Evolutionary conservation across 2,113 vertebrate species (phyloP), one percentile per base, ranked within the genome.

Genomic region (Channa maculata): DNA sequence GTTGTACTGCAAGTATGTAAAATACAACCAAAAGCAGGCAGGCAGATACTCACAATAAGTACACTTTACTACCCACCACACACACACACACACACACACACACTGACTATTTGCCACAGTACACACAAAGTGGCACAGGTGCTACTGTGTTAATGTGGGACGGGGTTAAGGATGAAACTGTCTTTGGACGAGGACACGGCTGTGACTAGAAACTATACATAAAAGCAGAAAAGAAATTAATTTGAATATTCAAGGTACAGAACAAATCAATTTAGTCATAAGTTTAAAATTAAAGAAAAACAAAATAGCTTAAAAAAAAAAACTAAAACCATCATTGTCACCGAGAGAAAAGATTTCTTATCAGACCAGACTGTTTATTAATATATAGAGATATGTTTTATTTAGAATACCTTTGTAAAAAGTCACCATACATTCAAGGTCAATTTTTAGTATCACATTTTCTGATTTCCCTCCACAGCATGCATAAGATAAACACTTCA

Each of bases 341-440:
- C 60, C 41, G 62, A 89, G 86, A 89, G 87, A 91, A 91, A 76
- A 89, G 87, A 91, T 86, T 83, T 92, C 85, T 90, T 81, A 65
- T 86, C 91, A 92, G 91, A 94, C 92, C 88, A 94, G 79, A 92
- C 89, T 75, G 87, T 94, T 94, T 94, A 94, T 94, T 94, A 94
- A 94, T 94, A 94, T 94, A 94, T 93, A 94, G 89, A 94, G 90
- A 92, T 94, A 89, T 92, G 81, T 93, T 93, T 93, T 92, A 92
- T 93, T 93, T 88, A 90, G 87, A 91, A 91, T 93, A 91, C 88
- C 88, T 92, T 92, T 91, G 94, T 94, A 95, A 93, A 95, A 95
- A 95, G 91, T 94, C 94, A 95, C 94, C 93, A 94, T 94, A 95
- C 93, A 95, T 94, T 94, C 93, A 95, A 91, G 83, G 92, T 93